These are phyloP conservation scores for Oreochromis mossambicus DNA, from an alignment of 2,797 vertebrate species.

Conservation along the genomic window DNA sequence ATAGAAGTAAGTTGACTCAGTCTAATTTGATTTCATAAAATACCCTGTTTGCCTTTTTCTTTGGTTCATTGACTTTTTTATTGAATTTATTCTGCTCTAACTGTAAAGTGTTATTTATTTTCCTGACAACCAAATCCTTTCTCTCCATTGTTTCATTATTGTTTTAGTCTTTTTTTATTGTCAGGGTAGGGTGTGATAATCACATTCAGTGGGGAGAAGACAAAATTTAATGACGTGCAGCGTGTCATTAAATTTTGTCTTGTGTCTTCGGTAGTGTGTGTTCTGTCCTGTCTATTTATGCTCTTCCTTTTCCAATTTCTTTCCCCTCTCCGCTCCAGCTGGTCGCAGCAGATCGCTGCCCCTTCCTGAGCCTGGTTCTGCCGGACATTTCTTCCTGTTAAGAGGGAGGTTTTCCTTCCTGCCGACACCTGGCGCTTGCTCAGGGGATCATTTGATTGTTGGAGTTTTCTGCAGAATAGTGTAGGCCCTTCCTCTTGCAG, in stretches of 20 bases:
- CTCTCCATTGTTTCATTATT: background rate
- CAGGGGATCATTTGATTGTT: background rate
- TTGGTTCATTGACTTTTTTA: background rate
- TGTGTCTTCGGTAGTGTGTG: background rate
- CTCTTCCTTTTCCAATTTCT: background rate
- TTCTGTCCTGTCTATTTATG: background rate
- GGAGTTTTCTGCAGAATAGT: background rate
- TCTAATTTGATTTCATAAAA: background rate
- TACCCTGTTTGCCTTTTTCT: background rate
- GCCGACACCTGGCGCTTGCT: background rate
- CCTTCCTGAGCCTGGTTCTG: background rate
- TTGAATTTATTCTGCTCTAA: background rate
- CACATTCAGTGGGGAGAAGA: background rate
- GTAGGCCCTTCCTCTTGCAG: background rate
- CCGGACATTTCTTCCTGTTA: background rate
- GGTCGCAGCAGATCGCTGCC: background rate
- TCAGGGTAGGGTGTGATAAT: background rate
- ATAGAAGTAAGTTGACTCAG: background rate
- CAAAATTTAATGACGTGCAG: background rate
- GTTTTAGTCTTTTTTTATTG: background rate
- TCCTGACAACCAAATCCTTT: background rate
- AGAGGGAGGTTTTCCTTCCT: background rate
- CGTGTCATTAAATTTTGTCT: background rate
- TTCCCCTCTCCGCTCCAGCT: background rate
- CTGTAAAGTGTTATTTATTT: background rate